Evolutionary conservation across 2,888 invertebrate genomes (phyloP), one percentile per base, ranked within the genome.

Genomic region (Nomada lathburiana): DNA sequence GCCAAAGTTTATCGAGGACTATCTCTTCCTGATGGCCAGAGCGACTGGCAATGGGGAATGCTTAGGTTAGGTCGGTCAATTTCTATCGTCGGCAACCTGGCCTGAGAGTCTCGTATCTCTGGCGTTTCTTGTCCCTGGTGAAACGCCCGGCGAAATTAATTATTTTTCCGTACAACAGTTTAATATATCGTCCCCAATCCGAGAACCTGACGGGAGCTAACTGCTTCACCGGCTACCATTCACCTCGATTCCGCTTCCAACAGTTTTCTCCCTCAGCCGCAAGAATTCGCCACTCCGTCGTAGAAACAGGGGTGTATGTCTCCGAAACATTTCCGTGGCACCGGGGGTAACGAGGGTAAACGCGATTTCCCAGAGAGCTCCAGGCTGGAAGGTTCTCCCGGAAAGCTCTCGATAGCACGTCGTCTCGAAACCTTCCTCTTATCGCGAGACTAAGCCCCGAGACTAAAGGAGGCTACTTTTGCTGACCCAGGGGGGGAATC

Each of bases 401-500:
- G 52, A 60, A 68, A 74, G 63, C 36, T 62, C 67, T 9, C 69
- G 50, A 62, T 55, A 52, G 47, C 57, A 42, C 23, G 71, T 42
- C 76, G 53, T 53, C 62, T 55, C n/a, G 76, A 76, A 70, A 85
- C 71, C 80, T 80, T 76, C 60, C 68, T 73, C 83, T 78, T 71
- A 69, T 71, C 77, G 74, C 65, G 26, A 23, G 57, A 60, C 73
- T 71, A 83, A 83, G 75, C 73, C 71, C 62, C 52, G 71, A 78
- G 74, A 71, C 64, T 63, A 78, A 73, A 81, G 68, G 63, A 80
- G 59, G 80, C 65, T 78, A 78, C 79, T 57, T 74, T 76, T 65
- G 75, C 52, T 81, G 82, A 83, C 76, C 62, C 87, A 76, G 80
- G 64, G 83, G 36, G 83, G 83, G 86, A 88, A 91, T 90, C 89